These are phyloP conservation scores for Turritopsis dohrnii DNA, from an alignment of 30 jellyfish, hydroid and myxozoan genomes.

Conservation along the genomic window DNA sequence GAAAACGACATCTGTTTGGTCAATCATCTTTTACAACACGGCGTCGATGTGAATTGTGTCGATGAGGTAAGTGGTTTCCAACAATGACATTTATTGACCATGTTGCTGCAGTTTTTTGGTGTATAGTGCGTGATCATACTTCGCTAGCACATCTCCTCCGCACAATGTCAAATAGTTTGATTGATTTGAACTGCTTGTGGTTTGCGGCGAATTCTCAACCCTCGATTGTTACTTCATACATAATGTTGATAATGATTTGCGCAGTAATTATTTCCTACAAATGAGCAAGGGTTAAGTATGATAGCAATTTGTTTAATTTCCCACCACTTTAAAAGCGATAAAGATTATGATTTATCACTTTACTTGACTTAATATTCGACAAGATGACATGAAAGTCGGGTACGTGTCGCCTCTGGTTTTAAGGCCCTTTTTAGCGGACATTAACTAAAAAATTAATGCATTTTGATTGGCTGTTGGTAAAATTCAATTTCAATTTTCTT, in stretches of 20 bases:
- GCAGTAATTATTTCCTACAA: neutral
- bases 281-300: neutral
- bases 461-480: no score
- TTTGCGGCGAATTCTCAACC: neutral
- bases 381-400: no score
- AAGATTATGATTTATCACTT: no score
- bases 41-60: conserved; percentile 49
- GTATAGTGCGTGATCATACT: neutral
- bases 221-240: neutral
- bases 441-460: no score
- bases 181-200: neutral
- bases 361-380: no score
- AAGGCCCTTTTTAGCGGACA: no score
- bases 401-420: no score
- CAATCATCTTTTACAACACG: conserved; percentile 43
- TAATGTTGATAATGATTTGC: neutral
- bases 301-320: neutral
- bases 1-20: conserved; percentile 61
- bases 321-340: neutral
- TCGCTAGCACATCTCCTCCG: no score
- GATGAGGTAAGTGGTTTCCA: conserved; percentile 58
- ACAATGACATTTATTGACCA: neutral
- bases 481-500: no score
- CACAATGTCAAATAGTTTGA: no score
- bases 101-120: neutral